Evolutionary conservation across 2,888 invertebrate species (phyloP), one percentile per base, ranked within the genome.

Genomic region (Sericinus montela): DNA sequence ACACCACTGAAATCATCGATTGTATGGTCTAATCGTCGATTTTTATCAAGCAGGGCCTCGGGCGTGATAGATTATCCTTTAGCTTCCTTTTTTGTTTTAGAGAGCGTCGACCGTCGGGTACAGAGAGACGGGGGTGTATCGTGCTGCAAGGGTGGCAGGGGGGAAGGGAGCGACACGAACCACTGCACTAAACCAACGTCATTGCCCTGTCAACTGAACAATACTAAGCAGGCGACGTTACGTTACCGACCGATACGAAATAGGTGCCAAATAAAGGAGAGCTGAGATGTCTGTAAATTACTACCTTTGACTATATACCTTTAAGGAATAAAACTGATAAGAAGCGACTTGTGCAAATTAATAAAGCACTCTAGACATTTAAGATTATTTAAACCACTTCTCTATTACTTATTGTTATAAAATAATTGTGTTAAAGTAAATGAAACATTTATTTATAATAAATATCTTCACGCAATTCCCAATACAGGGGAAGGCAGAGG

Each of bases 131-230:
- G 69, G 74, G 39, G 38, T 19, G 34, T 30, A 30, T 36, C 39
- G 39, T 25, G 38, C 32, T 16, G 29, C 45, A 28, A 28, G 34
- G 39, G 10, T 37, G 41, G 34, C 28, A 29, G 69, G 62, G 67
- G 65, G 62, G 60, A 60, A 60, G 68, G 69, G 65, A 60, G 63
- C 59, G 64, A 65, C 62, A 66, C 66, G 66, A 52, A 59, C 68
- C 67, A 70, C 69, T 72, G 73, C 72, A 72, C 75, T 66, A 77
- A 74, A 76, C 78, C 73, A 68, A 80, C 86, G 85, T 87, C 86
- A 86, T 84, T 85, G 86, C 85, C 86, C 86, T 83, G 85, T 86
- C 86, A 87, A 84, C 85, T 79, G 80, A 81, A 86, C 86, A 85
- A 83, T 83, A 84, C 83, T 83, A 76, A 83, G 80, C 82, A 84